Evolutionary conservation across 2,797 vertebrate genomes (phyloP), one percentile per base, ranked within the genome.

Genomic region (Microhierax caerulescens): DNA sequence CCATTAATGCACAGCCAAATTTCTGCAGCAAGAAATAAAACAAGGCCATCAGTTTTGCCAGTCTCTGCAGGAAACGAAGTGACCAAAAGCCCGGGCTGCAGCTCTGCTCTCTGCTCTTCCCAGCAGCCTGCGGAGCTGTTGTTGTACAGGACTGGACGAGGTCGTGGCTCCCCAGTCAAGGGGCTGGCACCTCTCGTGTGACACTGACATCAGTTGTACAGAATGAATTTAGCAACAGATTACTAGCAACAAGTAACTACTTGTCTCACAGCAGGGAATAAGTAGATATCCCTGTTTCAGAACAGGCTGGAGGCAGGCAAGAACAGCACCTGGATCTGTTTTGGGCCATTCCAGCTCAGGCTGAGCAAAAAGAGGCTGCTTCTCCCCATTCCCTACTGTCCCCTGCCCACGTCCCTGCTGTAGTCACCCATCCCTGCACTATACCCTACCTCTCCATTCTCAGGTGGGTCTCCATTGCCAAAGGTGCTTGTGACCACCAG

Each of bases 401-500:
- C 21, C 53, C 69, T 50, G 59, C 37, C 41, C 2, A 0, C 5
- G 5, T 34, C 53, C 61, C 54, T 19, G 32, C 60, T 7, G 5
- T 5, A 28, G 53, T 28, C 61, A 45, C 21, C 45, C 54, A 7
- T 4, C 54, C 23, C 37, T 5, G 43, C 0, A 0, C 36, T 7
- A 36, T 12, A 16, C 48, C 97, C 91, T 97, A 99, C 99, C 99
- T 99, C 99, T 92, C 99, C 99, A 0, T 99, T 99, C 97, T 99
- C 99, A 10, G 99, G 99, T 3, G 99, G 99, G 81, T 99, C 99
- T 41, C 99, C 99, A 2, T 99, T 99, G 79, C 99, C 99, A 22
- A 99, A 99, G 10, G 99, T 99, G 97, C 99, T 99, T 92, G 99
- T 99, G 84, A 99, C 99, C 88, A 98, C 99, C 72, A 99, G 97